These are phyloP conservation scores for Leptodactylus fallax DNA, from an alignment of 2,797 vertebrate genomes.

Conservation along the genomic window DNA sequence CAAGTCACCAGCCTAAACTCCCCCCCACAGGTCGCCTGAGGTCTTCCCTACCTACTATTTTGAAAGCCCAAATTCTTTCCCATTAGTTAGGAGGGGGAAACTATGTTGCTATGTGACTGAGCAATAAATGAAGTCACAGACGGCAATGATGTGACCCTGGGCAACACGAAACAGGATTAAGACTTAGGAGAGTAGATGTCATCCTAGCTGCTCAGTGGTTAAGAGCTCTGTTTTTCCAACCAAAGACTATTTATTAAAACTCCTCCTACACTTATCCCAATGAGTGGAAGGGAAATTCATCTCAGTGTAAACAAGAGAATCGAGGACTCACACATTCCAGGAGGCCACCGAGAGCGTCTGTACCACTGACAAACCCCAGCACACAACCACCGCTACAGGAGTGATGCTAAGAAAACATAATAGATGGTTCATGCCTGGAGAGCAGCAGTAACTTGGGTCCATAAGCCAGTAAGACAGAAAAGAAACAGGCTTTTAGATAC, in stretches of 20 bases:
- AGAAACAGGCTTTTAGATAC: too few species aligned
- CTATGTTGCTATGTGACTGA: conserved; percentile 20
- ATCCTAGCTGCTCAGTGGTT: background rate
- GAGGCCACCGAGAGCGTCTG: background rate
- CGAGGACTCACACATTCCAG: background rate
- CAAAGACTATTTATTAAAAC: conserved; percentile 36
- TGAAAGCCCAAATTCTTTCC: background rate
- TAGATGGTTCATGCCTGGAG: too few species aligned
- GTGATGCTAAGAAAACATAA: too few species aligned
- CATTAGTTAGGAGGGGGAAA: background rate
- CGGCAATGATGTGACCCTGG: background rate
- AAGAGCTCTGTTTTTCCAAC: conserved; percentile 20
- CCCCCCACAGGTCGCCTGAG: background rate
- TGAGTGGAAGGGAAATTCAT: background rate
- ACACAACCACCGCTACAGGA: too few species aligned
- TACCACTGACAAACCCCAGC: background rate
- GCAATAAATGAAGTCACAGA: background rate
- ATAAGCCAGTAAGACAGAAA: too few species aligned
- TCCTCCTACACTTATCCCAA: background rate
- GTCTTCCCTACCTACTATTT: background rate
- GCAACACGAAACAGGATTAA: conserved; percentile 48
- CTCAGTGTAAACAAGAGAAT: conserved; percentile 20
- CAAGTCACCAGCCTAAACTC: background rate
- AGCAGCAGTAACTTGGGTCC: too few species aligned
- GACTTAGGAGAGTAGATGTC: conserved; percentile 44